Base-by-base conservation (phyloP, 1,140 invertebrate genomes). In the Drosophila azteca region DNA sequence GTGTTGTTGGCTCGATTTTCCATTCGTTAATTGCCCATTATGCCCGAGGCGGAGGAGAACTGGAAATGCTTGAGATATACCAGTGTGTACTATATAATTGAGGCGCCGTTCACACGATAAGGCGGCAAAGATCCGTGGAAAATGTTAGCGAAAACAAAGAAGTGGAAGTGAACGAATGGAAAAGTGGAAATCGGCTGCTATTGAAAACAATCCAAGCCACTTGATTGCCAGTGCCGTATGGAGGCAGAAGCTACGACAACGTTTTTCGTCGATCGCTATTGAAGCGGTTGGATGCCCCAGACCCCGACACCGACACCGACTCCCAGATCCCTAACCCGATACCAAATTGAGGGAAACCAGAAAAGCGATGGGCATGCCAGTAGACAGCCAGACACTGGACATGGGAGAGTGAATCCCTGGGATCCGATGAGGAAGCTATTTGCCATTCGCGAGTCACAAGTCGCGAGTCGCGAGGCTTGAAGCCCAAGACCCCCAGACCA, bases 121-220 rank as follows among this genome's bases (percentile, higher is more conserved):
- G 22, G 22, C 31, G 49, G 46, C 41, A 49, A 61, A 64, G 62
- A 66, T 59, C 55, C 54, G 60, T 62, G 68, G 61, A 79, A 84
- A 62, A 59, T 52, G 62, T 58, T 13, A 1, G 24, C 59, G 48
- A 46, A 65, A 81, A 84, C 80, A 84, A 84, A 85, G 77, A 85
- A 67, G 81, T 84, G 80, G 80, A 85, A 84, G 80, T 83, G 53
- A 35, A 79, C 74, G 80, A 62, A 49, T 75, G 62, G 41, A 49
- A 45, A 70, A 80, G 65, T 77, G 72, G 63, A 63, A 76, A 57
- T 78, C 63, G n/a, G 43, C 31, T 15, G 41, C 35, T 11, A 11
- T 39, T 69, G 35, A 69, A 68, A 69, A 70, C 46, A 70, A 70
- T 70, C 41, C 61, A 61, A 75, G 63, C 26, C 51, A 75, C 54